phyloP scores from a whole-genome alignment of 2,888 invertebrate genomes.

The Alsophila aescularia region DNA sequence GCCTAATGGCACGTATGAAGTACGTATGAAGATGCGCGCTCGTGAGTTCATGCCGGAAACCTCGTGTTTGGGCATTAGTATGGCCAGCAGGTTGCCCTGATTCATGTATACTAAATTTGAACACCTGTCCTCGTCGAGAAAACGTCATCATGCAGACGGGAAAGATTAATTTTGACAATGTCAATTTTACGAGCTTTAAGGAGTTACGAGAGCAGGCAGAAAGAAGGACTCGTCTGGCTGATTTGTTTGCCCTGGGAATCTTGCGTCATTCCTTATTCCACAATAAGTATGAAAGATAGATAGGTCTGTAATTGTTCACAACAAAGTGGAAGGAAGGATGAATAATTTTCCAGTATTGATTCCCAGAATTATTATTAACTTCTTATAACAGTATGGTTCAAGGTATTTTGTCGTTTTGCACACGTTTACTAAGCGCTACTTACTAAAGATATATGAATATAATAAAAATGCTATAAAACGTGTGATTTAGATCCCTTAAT shows the following conservation, averaged over 20 bases:
- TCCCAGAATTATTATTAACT: no score
- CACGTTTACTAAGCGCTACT: neutral
- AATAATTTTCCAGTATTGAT: no score
- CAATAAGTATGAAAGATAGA: no score
- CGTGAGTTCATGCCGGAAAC: constrained; percentile 21
- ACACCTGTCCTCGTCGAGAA: constrained; percentile 13
- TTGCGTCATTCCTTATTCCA: no score
- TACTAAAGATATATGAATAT: constrained; percentile 11
- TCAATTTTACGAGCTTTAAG: neutral
- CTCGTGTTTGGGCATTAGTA: constrained; percentile 17
- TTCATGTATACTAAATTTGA: constrained; percentile 22
- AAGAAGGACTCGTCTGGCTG: no score
- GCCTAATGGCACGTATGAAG: constrained; percentile 17
- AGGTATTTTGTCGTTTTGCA: neutral
- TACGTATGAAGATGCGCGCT: constrained; percentile 5
- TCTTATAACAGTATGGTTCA: no score
- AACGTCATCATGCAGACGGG: neutral
- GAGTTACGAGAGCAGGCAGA: no score
- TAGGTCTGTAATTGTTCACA: no score
- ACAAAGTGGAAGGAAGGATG: no score
- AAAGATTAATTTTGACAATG: neutral
- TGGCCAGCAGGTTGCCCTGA: constrained; percentile 15
- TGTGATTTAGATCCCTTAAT: constrained; percentile 30
- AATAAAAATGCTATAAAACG: constrained; percentile 21
- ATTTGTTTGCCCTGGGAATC: neutral